Conservation (phyloP, 1,140 invertebrate species). For the Anoplophora glabripennis region DNA sequence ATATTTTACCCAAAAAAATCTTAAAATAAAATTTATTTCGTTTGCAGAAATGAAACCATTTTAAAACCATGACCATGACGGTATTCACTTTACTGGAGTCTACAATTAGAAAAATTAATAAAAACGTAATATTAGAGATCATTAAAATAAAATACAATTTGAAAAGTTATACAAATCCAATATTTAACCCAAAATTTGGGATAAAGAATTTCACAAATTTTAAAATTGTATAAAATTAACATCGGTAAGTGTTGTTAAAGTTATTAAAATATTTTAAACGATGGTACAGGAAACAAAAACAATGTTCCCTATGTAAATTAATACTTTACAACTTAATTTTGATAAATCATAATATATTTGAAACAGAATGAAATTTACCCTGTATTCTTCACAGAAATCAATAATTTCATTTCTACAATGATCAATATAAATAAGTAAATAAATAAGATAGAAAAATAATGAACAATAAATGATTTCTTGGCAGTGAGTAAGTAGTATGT, state of each 20-base stretch:
- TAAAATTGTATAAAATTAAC: too few relatives aligned
- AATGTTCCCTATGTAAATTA: too few relatives aligned
- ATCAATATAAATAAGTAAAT: not conserved
- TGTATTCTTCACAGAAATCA: not conserved
- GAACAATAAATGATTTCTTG: conserved; percentile 16
- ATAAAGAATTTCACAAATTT: too few relatives aligned
- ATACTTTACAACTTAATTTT: too few relatives aligned
- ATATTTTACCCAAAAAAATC: not conserved
- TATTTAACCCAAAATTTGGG: too few relatives aligned
- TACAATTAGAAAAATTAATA: not conserved
- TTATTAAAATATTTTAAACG: too few relatives aligned
- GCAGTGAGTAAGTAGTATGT: conserved; percentile 11
- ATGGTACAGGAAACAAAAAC: too few relatives aligned
- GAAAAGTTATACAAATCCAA: too few relatives aligned
- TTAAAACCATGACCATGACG: not conserved
- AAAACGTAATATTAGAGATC: not conserved
- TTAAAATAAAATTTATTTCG: not conserved
- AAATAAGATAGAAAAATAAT: conserved; percentile 5
- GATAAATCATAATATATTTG: not conserved
- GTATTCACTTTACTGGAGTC: not conserved
- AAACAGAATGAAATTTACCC: not conserved
- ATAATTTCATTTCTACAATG: not conserved
- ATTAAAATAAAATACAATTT: not conserved
- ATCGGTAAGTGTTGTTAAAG: too few relatives aligned
- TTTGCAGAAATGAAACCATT: not conserved